Percentiles rank a stretch among this genome's conserved stretches.
Evolutionary conservation across 2,797 vertebrate genomes (phyloP).

Genomic region (Oreochromis grahami): DNA sequence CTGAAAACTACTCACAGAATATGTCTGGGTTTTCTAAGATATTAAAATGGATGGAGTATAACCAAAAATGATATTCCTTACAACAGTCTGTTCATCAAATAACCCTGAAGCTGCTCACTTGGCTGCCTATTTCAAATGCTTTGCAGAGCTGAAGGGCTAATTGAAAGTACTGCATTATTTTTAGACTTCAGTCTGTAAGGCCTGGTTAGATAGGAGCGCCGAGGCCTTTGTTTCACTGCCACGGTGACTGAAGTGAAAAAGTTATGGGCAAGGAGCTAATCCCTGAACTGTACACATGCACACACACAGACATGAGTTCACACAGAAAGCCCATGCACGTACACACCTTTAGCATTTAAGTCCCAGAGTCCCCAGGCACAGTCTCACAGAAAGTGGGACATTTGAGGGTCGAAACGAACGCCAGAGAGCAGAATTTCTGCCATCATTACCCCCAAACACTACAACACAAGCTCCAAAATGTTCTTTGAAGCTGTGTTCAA

Average conservation of each 20-base stretch:
- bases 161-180: slow-evolving; percentile 60
- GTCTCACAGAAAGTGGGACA: slow-evolving; percentile 48
- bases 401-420: slow-evolving; percentile 45
- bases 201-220: slow-evolving; percentile 26
- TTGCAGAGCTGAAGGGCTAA: slow-evolving; percentile 42
- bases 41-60: not conserved
- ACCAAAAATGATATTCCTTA: slow-evolving; percentile 14
- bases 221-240: slow-evolving; percentile 51
- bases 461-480: not conserved
- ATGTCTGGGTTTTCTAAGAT: not conserved
- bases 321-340: not conserved
- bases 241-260: slow-evolving; percentile 52
- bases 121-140: slow-evolving; percentile 47
- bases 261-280: slow-evolving; percentile 44
- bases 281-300: slow-evolving; percentile 13
- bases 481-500: slow-evolving; percentile 54
- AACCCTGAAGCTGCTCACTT: slow-evolving; percentile 31
- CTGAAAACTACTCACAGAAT: not conserved
- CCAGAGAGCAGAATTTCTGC: slow-evolving; percentile 43
- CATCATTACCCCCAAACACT: slow-evolving; percentile 32
- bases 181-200: slow-evolving; percentile 38
- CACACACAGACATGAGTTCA: not conserved
- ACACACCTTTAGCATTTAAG: slow-evolving; percentile 44
- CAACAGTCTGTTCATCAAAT: slow-evolving; percentile 40
- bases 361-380: slow-evolving; percentile 32